Conservation (phyloP, 2,797 vertebrate genomes). For the Gephyroberyx darwinii region DNA sequence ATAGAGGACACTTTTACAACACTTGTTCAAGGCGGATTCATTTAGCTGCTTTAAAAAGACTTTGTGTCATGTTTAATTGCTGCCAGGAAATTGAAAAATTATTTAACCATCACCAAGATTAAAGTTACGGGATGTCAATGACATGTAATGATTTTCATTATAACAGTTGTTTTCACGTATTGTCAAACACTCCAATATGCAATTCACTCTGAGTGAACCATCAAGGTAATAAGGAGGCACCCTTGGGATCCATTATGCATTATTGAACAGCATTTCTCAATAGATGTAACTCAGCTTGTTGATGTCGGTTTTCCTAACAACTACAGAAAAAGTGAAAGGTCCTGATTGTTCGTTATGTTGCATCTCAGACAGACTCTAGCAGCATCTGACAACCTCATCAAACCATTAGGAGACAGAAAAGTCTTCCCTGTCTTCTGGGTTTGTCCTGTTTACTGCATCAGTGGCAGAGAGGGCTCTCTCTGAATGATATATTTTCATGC, state of each 20-base stretch:
- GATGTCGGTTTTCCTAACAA: not conserved
- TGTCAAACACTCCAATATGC: constrained; percentile 37
- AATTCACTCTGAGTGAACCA: constrained; percentile 45
- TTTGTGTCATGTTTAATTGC: not conserved
- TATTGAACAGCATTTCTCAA: not conserved
- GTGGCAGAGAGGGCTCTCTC: constrained; percentile 12
- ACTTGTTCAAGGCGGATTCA: not conserved
- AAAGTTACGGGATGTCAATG: constrained; percentile 13
- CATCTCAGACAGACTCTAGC: not conserved
- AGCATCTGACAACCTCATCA: constrained; percentile 56
- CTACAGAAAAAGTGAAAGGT: not conserved
- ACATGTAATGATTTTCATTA: constrained; percentile 17
- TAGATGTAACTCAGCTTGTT: constrained; percentile 3
- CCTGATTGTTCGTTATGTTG: not conserved
- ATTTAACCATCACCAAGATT: constrained; percentile 11
- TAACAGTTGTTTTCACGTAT: constrained; percentile 34
- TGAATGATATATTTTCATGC: constrained; percentile 26
- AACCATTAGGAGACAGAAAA: constrained; percentile 38
- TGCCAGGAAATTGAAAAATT: constrained; percentile 22
- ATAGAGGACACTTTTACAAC: constrained; percentile 28
- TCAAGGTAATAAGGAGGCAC: constrained; percentile 38
- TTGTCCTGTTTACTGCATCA: constrained; percentile 46
- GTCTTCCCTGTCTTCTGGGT: constrained; percentile 29
- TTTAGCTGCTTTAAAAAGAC: not conserved
- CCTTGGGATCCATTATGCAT: constrained; percentile 45